Evolutionary conservation across 1,140 invertebrate genomes (phyloP), one percentile per base, ranked within the genome.

Genomic region (Atta colombica): DNA sequence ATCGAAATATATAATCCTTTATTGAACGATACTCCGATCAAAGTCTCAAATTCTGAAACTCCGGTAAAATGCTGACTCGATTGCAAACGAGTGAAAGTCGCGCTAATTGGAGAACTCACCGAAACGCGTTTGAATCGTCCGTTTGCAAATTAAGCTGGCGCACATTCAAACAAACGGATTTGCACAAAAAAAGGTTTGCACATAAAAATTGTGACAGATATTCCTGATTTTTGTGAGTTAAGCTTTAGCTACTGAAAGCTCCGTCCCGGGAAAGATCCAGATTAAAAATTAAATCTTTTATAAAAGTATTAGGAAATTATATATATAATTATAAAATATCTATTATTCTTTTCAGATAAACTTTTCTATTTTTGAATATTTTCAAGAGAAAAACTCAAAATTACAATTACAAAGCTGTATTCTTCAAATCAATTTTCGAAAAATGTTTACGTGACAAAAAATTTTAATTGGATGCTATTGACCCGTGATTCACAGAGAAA

Each of bases 121-220:
- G 69, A 61, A 84, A 63, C 45, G 39, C 39, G 39, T 84, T 84
- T 81, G 78, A 81, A 81, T 81, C 77, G 63, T 28, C 31, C 55
- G 45, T 74, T 81, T 81, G 45, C 39, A 84, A 84, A 84, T 84
- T 84, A 84, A 84, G 69, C 69, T 75, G 69, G 58, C 69, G 39
- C 25, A 75, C 58, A 28, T 75, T 63, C 80, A 84, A 75, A 51
- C 69, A 84, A 84, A 84, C 55, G 25, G 18, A 84, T 84, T 84
- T 45, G 63, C 28, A 31, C 21, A 49, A 82, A 49, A 49, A 61
- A 35, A 31, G 5, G 25, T 21, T 21, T 21, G 31, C 21, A 21
- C 21, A 31, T 16, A 45, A 58, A 84, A 75, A 74, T 61, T 60
- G 55, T 39, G 69, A 49, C 69, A 28, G n/a, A 10, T 75, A 74